These are phyloP conservation scores for Tangara arthus DNA, from an alignment of 2,797 vertebrate species.

Conservation along the genomic window DNA sequence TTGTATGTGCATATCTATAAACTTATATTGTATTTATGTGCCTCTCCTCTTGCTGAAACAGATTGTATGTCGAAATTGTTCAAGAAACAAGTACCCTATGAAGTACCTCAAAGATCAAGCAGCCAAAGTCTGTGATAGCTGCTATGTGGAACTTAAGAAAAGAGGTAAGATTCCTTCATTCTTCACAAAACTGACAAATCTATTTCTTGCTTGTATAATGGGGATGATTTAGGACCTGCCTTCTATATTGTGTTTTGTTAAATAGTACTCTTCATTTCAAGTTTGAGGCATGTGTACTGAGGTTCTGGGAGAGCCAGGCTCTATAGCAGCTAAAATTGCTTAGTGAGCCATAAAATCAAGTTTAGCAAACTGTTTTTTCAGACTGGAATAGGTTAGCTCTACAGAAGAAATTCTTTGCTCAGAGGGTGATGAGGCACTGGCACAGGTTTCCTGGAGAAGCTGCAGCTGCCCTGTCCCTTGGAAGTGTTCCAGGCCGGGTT, in stretches of 20 bases:
- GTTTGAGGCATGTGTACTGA: not conserved
- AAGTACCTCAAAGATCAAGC: constrained; percentile 94
- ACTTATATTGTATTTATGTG: not conserved
- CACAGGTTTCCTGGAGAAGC: not conserved
- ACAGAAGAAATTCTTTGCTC: not conserved
- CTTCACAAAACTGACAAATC: not conserved
- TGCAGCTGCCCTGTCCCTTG: not conserved
- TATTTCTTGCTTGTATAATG: not conserved
- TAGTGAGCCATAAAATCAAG: not conserved
- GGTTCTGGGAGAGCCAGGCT: not conserved
- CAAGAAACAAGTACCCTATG: constrained; percentile 91
- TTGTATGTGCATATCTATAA: not conserved
- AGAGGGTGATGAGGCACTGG: not conserved
- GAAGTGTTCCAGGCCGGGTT: not conserved
- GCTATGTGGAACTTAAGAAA: constrained; percentile 87
- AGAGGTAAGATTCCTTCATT: constrained; percentile 74
- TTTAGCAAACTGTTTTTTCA: not conserved
- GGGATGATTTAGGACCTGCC: not conserved
- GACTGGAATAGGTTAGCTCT: not conserved
- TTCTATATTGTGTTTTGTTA: not conserved
- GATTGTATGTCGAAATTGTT: constrained; percentile 96
- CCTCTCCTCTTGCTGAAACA: constrained; percentile 57
- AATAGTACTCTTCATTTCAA: not conserved
- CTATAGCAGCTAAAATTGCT: not conserved
- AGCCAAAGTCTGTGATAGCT: constrained; percentile 95